These are phyloP conservation scores for Acanthornis magna DNA, from an alignment of 2,797 vertebrate genomes.

Conservation along the genomic window DNA sequence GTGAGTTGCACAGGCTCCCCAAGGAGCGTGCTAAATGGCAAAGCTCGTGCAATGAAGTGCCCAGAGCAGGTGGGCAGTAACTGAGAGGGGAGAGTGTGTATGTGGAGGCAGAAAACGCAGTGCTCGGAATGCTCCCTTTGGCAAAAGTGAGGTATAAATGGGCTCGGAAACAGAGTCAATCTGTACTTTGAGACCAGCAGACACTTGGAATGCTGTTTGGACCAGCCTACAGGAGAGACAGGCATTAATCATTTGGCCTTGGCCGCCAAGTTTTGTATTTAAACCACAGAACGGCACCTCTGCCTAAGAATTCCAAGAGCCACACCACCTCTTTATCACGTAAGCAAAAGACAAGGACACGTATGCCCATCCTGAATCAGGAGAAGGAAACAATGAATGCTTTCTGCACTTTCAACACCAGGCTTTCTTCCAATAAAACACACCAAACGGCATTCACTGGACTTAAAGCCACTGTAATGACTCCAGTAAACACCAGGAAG, in stretches of 20 bases:
- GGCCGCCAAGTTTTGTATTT: background rate
- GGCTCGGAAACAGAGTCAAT: background rate
- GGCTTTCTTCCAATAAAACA: background rate
- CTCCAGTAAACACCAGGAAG: background rate
- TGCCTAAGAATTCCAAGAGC: background rate
- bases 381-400: background rate
- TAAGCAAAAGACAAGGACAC: background rate
- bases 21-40: background rate
- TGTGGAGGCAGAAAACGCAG: background rate
- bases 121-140: background rate
- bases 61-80: background rate
- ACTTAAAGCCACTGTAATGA: background rate
- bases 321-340: rapidly evolving
- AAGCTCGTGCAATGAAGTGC: rapidly evolving
- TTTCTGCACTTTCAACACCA: background rate
- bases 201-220: background rate
- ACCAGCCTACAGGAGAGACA: background rate
- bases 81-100: rapidly evolving
- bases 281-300: background rate
- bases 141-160: background rate
- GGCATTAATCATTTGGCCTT: background rate
- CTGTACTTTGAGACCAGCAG: background rate
- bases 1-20: background rate
- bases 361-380: background rate
- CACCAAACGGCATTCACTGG: background rate